Conservation (phyloP, 2,797 vertebrate genomes). For the Cynodonichthys magdalenae region DNA sequence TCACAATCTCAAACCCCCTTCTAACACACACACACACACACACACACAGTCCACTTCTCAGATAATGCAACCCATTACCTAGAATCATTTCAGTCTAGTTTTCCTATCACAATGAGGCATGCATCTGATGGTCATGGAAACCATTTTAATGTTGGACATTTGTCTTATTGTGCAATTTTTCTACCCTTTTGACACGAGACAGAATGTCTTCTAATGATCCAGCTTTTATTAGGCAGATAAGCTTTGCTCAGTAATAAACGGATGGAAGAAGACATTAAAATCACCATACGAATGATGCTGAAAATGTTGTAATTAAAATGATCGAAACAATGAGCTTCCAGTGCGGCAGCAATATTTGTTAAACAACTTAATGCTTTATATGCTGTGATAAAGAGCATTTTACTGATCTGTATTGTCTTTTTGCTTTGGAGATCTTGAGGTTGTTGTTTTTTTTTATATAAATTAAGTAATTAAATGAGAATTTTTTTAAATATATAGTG, state of each 20-base stretch:
- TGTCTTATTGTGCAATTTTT: slow-evolving; percentile 21
- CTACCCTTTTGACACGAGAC: not conserved
- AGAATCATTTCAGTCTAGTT: slow-evolving; percentile 34
- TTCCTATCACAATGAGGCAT: slow-evolving; percentile 29
- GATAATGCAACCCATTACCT: slow-evolving; percentile 43
- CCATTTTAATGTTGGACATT: slow-evolving; percentile 38
- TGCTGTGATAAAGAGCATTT: too few relatives aligned
- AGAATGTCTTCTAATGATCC: not conserved
- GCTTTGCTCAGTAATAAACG: slow-evolving; percentile 3
- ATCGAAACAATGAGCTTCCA: not conserved
- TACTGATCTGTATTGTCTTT: not conserved
- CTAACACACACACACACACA: not conserved
- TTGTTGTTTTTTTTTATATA: not conserved
- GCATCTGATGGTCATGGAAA: slow-evolving; percentile 37
- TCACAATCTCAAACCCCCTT: not conserved
- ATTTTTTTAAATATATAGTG: not conserved
- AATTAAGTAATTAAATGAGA: not conserved
- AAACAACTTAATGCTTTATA: not conserved
- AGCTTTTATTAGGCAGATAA: slow-evolving; percentile 18
- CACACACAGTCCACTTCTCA: slow-evolving; percentile 11
- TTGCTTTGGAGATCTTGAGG: not conserved
- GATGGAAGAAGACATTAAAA: not conserved
- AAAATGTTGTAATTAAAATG: not conserved
- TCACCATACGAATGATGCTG: not conserved
- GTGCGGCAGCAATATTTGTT: not conserved